Percentiles rank a stretch among this genome's conserved stretches.
Conservation (phyloP, 2,888 invertebrate genomes). For the Cacoxenus indagator region DNA sequence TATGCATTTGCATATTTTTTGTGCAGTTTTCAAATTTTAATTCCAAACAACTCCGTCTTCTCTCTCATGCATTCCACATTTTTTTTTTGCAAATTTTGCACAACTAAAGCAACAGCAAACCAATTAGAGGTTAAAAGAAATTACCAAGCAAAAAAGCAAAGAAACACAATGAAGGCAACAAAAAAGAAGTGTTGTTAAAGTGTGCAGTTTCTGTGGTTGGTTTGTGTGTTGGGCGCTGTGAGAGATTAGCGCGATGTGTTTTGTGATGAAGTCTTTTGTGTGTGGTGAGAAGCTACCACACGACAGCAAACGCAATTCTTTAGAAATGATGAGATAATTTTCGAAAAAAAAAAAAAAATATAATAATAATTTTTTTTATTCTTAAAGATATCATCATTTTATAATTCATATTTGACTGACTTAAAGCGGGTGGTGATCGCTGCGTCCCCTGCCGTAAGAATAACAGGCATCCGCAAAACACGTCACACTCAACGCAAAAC, state of each 20-base stretch:
- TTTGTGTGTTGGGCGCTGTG: too few species aligned
- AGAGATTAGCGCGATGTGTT: too few species aligned
- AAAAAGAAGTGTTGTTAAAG: conserved; percentile 6
- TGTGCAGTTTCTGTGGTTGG: too few species aligned
- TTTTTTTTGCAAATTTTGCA: background rate
- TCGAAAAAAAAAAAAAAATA: conserved; percentile 14
- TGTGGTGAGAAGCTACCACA: too few species aligned
- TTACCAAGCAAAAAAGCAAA: conserved; percentile 23
- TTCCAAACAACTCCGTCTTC: conserved; percentile 22
- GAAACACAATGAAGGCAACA: conserved; percentile 4
- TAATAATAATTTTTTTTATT: conserved; percentile 17
- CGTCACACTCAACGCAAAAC: too few species aligned
- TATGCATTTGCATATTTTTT: background rate
- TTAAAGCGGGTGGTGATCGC: background rate
- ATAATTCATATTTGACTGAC: conserved; percentile 2
- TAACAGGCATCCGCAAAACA: too few species aligned
- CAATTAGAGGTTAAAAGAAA: conserved; percentile 19
- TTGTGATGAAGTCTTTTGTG: too few species aligned
- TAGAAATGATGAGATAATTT: conserved; percentile 1
- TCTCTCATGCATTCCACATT: too few species aligned
- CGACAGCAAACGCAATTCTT: too few species aligned
- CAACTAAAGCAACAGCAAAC: background rate
- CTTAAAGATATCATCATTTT: background rate
- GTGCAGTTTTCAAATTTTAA: background rate
- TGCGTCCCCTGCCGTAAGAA: background rate